phyloP scores from a whole-genome alignment of 2,888 invertebrate species.

The Apodemia mormo region DNA sequence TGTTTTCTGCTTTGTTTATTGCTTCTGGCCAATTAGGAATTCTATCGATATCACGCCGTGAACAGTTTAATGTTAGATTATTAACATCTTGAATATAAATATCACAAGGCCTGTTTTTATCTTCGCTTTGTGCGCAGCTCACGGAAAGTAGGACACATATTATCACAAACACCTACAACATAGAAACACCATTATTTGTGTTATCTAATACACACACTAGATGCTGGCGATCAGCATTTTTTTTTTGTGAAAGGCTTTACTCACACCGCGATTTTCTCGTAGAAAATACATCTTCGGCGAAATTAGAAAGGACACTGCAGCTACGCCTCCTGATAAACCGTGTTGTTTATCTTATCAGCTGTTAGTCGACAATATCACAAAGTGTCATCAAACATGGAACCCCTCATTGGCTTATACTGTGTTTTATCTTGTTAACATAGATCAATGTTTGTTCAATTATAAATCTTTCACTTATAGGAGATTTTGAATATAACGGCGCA shows the following conservation, averaged over 20 bases:
- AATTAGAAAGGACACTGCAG: constrained; percentile 62
- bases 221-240: not conserved
- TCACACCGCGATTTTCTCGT: constrained; percentile 57
- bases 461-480: constrained; percentile 77
- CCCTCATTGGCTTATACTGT: constrained; percentile 69
- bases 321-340: constrained; percentile 58
- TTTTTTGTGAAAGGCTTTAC: constrained; percentile 45
- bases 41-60: constrained; percentile 56
- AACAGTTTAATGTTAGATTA: constrained; percentile 67
- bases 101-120: constrained; percentile 56
- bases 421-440: constrained; percentile 62
- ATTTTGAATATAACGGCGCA: constrained; percentile 80
- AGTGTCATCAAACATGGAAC: constrained; percentile 50
- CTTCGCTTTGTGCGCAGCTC: constrained; percentile 50
- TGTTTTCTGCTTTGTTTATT: constrained; percentile 53
- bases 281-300: constrained; percentile 66
- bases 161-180: constrained; percentile 76
- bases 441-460: constrained; percentile 56
- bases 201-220: constrained; percentile 42
- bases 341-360: constrained; percentile 69
- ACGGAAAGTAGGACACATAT: constrained; percentile 62
- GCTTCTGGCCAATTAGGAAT: constrained; percentile 65
- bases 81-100: constrained; percentile 57
- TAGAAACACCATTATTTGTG: constrained; percentile 61
- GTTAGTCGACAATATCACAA: constrained; percentile 63